A percentile compares a stretch with the other conserved stretches of the same genome.
These are phyloP conservation scores for Asobara japonica DNA, from an alignment of 1,140 invertebrate species.

Conservation along the genomic window DNA sequence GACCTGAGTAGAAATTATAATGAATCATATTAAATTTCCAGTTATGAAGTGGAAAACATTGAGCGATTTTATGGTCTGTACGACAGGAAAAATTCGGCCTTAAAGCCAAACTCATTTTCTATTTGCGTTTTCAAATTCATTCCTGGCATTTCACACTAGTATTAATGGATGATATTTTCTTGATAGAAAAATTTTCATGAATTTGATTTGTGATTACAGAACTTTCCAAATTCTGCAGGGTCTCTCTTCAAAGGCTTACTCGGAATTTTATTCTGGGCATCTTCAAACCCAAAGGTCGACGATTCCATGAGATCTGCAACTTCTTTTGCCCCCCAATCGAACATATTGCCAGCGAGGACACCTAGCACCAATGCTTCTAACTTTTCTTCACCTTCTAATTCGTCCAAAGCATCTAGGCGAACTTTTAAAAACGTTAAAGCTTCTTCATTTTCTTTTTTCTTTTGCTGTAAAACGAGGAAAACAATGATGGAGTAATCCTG, in stretches of 20 bases:
- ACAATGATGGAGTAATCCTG: no score
- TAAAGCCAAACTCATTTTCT: no score
- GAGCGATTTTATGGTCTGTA: no score
- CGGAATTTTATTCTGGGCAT: slow-evolving; percentile 80
- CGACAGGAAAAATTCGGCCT: no score
- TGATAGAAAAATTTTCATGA: no score
- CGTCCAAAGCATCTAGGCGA: slow-evolving; percentile 69
- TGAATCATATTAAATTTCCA: no score
- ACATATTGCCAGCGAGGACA: slow-evolving; percentile 88
- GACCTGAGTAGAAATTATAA: slow-evolving; percentile 63
- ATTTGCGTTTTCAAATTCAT: no score
- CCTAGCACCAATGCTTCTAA: slow-evolving; percentile 70
- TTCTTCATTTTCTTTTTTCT: slow-evolving; percentile 75
- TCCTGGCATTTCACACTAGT: no score
- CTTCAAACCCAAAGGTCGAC: slow-evolving; percentile 79
- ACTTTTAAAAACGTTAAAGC: slow-evolving; percentile 68
- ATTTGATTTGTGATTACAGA: no score
- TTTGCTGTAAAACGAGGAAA: slow-evolving; percentile 66
- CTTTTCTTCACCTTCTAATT: slow-evolving; percentile 65
- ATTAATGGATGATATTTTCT: no score
- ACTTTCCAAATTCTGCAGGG: no score
- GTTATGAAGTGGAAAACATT: no score
- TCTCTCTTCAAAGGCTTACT: slow-evolving; percentile 64
- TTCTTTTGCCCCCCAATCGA: slow-evolving; percentile 95
- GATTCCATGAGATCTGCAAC: slow-evolving; percentile 85